Conservation (phyloP, 2,888 invertebrate species). For the Megalurothrips usitatus region DNA sequence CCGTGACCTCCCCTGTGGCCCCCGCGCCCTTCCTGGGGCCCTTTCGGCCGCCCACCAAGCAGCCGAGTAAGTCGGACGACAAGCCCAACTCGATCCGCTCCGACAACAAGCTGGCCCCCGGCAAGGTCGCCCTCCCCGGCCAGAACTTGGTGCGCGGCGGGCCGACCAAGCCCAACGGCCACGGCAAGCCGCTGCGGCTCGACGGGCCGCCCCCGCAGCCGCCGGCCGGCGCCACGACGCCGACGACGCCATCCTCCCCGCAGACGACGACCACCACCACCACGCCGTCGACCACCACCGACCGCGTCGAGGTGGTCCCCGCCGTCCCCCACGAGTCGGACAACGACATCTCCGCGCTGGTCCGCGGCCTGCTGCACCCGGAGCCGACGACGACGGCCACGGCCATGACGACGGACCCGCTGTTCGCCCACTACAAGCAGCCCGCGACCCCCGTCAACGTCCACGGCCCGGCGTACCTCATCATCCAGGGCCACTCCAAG, state of each 20-base stretch:
- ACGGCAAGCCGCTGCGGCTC: slow-evolving; percentile 39
- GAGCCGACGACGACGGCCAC: slow-evolving; percentile 48
- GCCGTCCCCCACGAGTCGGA: background rate
- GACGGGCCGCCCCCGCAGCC: slow-evolving; percentile 44
- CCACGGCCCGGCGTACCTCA: slow-evolving; percentile 64
- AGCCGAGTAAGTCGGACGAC: background rate
- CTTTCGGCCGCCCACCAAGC: background rate
- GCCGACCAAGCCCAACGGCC: background rate
- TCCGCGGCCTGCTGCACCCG: slow-evolving; percentile 1
- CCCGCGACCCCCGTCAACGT: slow-evolving; percentile 54
- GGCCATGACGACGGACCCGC: slow-evolving; percentile 56
- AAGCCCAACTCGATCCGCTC: slow-evolving; percentile 25
- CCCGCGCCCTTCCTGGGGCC: background rate
- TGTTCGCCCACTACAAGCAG: slow-evolving; percentile 60
- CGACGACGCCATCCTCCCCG: slow-evolving; percentile 36
- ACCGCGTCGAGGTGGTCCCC: background rate
- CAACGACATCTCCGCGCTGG: background rate
- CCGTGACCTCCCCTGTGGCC: background rate
- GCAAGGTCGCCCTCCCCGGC: slow-evolving; percentile 30
- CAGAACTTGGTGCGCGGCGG: slow-evolving; percentile 29
- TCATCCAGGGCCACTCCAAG: slow-evolving; percentile 80
- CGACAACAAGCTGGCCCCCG: slow-evolving; percentile 28
- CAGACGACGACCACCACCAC: slow-evolving; percentile 36
- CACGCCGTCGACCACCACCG: slow-evolving; percentile 28
- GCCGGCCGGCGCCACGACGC: slow-evolving; percentile 40